Evolutionary conservation across 2,888 invertebrate genomes (phyloP).

Genomic region (Caradrina clavipalpis): DNA sequence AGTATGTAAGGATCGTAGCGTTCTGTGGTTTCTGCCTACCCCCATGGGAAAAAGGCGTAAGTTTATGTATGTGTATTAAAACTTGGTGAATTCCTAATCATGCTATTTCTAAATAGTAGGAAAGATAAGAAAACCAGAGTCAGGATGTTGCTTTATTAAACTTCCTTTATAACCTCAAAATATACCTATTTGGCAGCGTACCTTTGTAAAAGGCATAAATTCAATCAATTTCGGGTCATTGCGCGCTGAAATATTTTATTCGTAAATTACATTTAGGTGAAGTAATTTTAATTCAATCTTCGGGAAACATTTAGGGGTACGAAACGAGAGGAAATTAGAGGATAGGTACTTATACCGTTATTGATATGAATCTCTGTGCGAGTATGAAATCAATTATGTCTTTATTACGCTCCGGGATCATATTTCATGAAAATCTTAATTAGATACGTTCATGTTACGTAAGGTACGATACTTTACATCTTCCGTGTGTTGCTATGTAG

Average conservation of each 20-base stretch:
- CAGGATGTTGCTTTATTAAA: neutral
- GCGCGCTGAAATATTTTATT: conserved; percentile 43
- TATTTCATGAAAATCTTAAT: conserved; percentile 52
- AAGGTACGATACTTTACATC: conserved; percentile 12
- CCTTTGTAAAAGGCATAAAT: conserved; percentile 25
- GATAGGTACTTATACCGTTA: conserved; percentile 47
- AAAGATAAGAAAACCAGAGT: too few species aligned
- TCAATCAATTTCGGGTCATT: conserved; percentile 45
- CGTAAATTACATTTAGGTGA: conserved; percentile 47
- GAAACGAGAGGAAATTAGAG: conserved; percentile 48
- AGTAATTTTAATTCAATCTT: conserved; percentile 55
- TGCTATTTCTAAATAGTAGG: too few species aligned
- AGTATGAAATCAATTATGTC: conserved; percentile 47
- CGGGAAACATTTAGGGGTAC: conserved; percentile 38
- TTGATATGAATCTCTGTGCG: conserved; percentile 41
- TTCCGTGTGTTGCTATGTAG: conserved; percentile 14
- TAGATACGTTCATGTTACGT: conserved; percentile 25
- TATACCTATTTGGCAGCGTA: neutral
- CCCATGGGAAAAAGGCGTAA: too few species aligned
- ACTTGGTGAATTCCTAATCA: too few species aligned
- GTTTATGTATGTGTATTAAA: too few species aligned
- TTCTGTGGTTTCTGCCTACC: too few species aligned
- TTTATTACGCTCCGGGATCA: conserved; percentile 32
- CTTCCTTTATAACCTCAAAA: neutral
- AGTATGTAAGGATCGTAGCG: too few species aligned